Evolutionary conservation across 1,140 invertebrate species (phyloP).

Genomic region (Apis florea): DNA sequence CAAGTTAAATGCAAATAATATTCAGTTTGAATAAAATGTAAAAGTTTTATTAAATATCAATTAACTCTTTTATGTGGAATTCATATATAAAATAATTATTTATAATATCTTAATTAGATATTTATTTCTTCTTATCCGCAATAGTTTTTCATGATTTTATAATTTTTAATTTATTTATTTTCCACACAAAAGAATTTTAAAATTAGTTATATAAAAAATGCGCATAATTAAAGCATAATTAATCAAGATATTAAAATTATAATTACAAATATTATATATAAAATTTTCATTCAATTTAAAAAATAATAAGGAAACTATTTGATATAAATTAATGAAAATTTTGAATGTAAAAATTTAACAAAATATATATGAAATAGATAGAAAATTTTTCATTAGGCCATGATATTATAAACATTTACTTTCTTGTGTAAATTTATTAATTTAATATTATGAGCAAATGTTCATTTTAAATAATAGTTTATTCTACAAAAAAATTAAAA

Average conservation of each 20-base stretch:
- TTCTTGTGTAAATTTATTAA: neutral
- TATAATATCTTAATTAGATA: neutral
- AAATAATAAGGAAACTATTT: neutral
- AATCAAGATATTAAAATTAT: neutral
- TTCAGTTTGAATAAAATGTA: neutral
- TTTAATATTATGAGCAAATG: constrained; percentile 20
- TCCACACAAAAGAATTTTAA: neutral
- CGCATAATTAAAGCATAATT: constrained; percentile 13
- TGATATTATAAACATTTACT: neutral
- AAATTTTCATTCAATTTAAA: neutral
- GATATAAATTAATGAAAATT: neutral
- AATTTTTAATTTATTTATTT: neutral
- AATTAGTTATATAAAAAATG: constrained; percentile 10
- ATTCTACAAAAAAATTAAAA: neutral
- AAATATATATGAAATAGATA: neutral
- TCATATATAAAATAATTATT: neutral
- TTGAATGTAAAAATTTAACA: neutral
- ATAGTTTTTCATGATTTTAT: neutral
- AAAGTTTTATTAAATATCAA: neutral
- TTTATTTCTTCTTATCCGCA: neutral
- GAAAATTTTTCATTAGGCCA: constrained; percentile 10
- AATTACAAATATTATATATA: neutral
- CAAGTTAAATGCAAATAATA: neutral
- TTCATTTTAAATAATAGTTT: neutral
- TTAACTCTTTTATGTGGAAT: neutral